Percentiles rank a stretch among this genome's conserved stretches.
Evolutionary conservation across 2,888 invertebrate genomes (phyloP).

Genomic region (Luperina nickerlii): DNA sequence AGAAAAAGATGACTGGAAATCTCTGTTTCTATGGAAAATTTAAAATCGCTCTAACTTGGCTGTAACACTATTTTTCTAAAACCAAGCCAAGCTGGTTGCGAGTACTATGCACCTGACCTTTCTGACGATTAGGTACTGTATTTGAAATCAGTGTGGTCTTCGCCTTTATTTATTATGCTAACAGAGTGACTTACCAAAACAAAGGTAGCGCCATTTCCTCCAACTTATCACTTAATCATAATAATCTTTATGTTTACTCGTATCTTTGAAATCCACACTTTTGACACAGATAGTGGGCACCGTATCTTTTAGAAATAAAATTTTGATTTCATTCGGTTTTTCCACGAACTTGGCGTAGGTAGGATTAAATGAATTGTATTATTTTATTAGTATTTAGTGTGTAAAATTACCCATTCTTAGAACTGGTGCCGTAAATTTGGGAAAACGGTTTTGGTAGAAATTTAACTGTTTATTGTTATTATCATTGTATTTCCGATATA

Average conservation of each 20-base stretch:
- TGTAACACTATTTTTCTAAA: no score
- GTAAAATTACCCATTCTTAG: slow-evolving; percentile 15
- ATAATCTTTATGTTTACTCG: slow-evolving; percentile 40
- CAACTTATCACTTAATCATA: slow-evolving; percentile 31
- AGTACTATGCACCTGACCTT: no score
- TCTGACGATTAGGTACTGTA: no score
- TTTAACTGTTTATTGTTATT: slow-evolving; percentile 8
- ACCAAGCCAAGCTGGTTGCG: no score
- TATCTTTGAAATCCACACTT: slow-evolving; percentile 38
- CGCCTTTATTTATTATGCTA: slow-evolving; percentile 11
- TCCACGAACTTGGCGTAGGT: slow-evolving; percentile 34
- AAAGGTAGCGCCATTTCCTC: slow-evolving; percentile 28
- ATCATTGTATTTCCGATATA: slow-evolving; percentile 11
- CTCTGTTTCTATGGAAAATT: no score
- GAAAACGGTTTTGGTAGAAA: slow-evolving; percentile 4
- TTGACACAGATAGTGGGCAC: slow-evolving; percentile 37
- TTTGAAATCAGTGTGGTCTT: no score
- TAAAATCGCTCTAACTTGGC: no score
- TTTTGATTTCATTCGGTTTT: slow-evolving; percentile 59
- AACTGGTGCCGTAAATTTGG: slow-evolving; percentile 22
- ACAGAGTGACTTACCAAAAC: slow-evolving; percentile 10
- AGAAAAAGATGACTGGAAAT: no score
- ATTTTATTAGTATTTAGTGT: slow-evolving; percentile 17
- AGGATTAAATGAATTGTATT: slow-evolving; percentile 31
- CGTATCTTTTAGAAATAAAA: slow-evolving; percentile 52